These are phyloP conservation scores for Chromoteleia sp. DNA, from an alignment of 2,888 invertebrate genomes.

Conservation along the genomic window DNA sequence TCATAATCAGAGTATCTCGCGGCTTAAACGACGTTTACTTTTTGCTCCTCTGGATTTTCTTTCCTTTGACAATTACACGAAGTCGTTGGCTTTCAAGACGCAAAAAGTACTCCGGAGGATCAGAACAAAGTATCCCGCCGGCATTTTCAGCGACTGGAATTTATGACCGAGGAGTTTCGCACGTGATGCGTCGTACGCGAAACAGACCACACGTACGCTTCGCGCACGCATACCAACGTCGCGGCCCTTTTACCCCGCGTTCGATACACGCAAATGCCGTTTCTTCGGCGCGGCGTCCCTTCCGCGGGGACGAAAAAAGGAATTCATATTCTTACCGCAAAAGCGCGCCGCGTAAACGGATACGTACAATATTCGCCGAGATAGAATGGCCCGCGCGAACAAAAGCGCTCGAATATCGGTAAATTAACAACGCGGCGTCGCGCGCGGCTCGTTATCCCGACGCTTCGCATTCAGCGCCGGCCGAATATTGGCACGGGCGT, in stretches of 20 bases:
- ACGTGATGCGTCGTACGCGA: conserved; percentile 28
- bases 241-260: neutral
- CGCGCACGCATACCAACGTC: neutral
- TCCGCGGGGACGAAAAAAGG: neutral
- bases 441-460: conserved; percentile 19
- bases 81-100: conserved; percentile 27
- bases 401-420: conserved; percentile 21
- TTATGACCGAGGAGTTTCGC: conserved; percentile 33
- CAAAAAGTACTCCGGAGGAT: conserved; percentile 31
- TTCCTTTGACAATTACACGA: conserved; percentile 42
- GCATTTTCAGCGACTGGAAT: conserved; percentile 31
- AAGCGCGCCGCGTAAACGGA: too few relatives aligned
- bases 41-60: conserved; percentile 41
- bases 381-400: conserved; percentile 14
- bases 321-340: conserved; percentile 22
- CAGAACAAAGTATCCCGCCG: conserved; percentile 20
- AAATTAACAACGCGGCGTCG: conserved; percentile 33
- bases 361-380: neutral
- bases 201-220: conserved; percentile 20
- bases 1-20: conserved; percentile 30
- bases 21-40: conserved; percentile 38
- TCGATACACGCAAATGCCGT: conserved; percentile 13
- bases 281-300: neutral
- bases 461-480: conserved; percentile 8
- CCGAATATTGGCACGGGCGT: conserved; percentile 39